Evolutionary conservation across 2,797 vertebrate genomes (phyloP).

Genomic region (Aeoliscus strigatus): DNA sequence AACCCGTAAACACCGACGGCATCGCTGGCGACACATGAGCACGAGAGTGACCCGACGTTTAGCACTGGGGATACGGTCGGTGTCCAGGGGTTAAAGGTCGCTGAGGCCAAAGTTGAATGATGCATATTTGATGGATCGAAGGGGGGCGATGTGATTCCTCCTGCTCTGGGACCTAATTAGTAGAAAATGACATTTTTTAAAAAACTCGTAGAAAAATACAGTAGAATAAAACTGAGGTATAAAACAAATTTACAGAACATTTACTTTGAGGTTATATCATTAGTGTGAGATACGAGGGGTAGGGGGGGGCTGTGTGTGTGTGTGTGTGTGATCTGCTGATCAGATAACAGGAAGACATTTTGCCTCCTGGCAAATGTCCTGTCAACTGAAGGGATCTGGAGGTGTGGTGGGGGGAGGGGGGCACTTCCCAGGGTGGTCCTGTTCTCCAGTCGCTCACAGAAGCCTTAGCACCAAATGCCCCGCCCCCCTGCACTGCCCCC

Average conservation of each 20-base stretch:
- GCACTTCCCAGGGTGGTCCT: neutral
- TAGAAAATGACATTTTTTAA: slow-evolving; percentile 26
- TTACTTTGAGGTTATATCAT: slow-evolving; percentile 62
- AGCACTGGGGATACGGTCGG: slow-evolving; percentile 11
- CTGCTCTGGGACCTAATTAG: slow-evolving; percentile 15
- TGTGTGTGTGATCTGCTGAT: slow-evolving; percentile 28
- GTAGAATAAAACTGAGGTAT: slow-evolving; percentile 81
- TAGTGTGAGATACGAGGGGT: slow-evolving; percentile 34
- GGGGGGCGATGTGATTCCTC: too few relatives aligned
- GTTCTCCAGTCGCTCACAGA: slow-evolving; percentile 26
- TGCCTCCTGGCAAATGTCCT: slow-evolving; percentile 29
- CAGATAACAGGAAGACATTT: slow-evolving; percentile 24
- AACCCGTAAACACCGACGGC: too few relatives aligned
- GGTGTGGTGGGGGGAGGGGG: too few relatives aligned
- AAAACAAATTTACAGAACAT: slow-evolving; percentile 81
- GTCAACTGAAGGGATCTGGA: slow-evolving; percentile 22
- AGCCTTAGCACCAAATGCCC: slow-evolving; percentile 70
- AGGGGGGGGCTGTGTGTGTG: slow-evolving; percentile 37
- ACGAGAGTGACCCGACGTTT: slow-evolving; percentile 6
- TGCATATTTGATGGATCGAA: too few relatives aligned
- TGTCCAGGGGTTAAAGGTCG: too few relatives aligned
- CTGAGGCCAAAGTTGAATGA: too few relatives aligned
- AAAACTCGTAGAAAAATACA: slow-evolving; percentile 70
- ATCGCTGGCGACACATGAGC: too few relatives aligned
- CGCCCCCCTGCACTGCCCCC: too few relatives aligned